A percentile compares a stretch with the other conserved stretches of the same genome.
Evolutionary conservation across 1,140 invertebrate genomes (phyloP).

Genomic region (Leptinotarsa lineolata): DNA sequence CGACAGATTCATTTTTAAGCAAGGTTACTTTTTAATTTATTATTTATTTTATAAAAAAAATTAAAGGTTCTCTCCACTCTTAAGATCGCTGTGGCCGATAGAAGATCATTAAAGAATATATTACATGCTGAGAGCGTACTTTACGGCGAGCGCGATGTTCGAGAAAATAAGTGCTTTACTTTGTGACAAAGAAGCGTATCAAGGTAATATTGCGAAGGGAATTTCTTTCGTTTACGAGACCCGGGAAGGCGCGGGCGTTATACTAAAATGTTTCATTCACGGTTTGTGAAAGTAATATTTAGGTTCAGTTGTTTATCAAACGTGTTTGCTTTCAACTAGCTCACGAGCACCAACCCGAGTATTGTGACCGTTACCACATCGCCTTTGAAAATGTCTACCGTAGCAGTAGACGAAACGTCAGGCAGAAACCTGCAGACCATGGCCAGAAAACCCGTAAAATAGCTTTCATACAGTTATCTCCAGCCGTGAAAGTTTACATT

Average conservation of each 20-base stretch:
- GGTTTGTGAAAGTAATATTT: not conserved
- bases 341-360: no score
- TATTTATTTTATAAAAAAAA: constrained; percentile 39
- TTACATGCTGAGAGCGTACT: constrained; percentile 45
- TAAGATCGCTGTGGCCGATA: constrained; percentile 44
- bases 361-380: no score
- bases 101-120: constrained; percentile 50
- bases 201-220: constrained; percentile 3
- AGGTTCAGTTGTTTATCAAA: no score
- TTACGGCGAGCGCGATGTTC: constrained; percentile 32
- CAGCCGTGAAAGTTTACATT: no score
- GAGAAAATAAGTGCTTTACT: constrained; percentile 20
- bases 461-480: no score
- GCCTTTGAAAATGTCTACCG: no score
- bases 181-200: not conserved
- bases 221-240: not conserved
- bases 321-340: no score
- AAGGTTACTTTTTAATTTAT: constrained; percentile 37
- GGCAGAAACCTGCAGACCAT: no score
- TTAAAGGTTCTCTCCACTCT: constrained; percentile 37
- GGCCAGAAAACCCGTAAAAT: no score
- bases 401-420: no score
- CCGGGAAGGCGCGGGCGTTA: not conserved
- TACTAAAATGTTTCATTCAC: not conserved
- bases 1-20: constrained; percentile 33